These are phyloP conservation scores for Apostichopus californicus DNA, from an alignment of 35 echinoderm and acorn worm genomes.

Conservation along the genomic window DNA sequence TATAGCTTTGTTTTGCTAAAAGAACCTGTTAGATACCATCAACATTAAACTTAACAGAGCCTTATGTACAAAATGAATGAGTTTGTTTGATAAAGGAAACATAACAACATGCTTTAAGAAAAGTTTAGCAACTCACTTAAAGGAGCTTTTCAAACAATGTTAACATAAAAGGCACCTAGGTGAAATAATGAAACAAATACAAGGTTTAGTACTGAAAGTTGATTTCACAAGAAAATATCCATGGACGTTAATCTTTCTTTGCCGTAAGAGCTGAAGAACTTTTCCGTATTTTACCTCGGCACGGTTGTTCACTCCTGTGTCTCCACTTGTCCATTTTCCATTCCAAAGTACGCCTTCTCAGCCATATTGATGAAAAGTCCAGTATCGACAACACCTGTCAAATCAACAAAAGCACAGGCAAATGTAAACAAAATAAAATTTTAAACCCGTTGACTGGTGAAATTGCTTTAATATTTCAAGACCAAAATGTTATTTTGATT, in stretches of 20 bases:
- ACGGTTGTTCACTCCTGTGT: slow-evolving; percentile 4
- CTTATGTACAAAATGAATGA: not conserved
- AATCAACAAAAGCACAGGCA: not conserved
- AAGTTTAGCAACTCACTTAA: not conserved
- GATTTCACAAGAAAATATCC: not conserved
- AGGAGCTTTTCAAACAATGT: not conserved
- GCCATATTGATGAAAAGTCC: slow-evolving; percentile 99
- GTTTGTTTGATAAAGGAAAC: not conserved
- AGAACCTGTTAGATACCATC: not conserved
- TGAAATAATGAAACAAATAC: not conserved
- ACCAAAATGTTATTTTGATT: too few species aligned
- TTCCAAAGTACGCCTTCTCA: slow-evolving; percentile 97
- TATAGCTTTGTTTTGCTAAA: not conserved
- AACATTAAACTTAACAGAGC: not conserved
- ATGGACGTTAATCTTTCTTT: not conserved
- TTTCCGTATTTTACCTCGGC: not conserved
- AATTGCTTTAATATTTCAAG: too few species aligned
- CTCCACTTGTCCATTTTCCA: slow-evolving; percentile 83
- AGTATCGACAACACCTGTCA: slow-evolving; percentile 89
- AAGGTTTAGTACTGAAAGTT: slow-evolving; percentile 10
- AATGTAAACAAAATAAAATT: not conserved
- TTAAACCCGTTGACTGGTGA: not conserved
- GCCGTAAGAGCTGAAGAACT: not conserved
- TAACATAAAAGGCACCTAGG: not conserved
- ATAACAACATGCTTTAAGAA: not conserved